Base-by-base conservation (phyloP, 2,113 vertebrate genomes). In the Colinus virginianus region DNA sequence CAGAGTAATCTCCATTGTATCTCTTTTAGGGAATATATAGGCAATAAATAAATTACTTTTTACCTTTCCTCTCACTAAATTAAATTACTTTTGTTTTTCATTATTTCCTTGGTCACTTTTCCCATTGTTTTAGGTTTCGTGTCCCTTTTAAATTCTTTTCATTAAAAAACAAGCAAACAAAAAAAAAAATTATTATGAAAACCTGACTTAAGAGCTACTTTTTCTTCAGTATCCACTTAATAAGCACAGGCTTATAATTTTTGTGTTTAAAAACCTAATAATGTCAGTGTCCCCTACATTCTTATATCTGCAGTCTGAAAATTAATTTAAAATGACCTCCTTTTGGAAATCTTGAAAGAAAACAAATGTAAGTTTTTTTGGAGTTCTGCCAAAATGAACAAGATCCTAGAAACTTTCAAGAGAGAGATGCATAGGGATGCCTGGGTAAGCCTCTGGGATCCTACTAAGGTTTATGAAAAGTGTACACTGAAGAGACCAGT, bases 391-490 rank as follows among this genome's bases (percentile, higher is more conserved):
- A 77, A 90, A 88, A 58, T 3, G 1, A 28, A 66, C 26, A 82
- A 15, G 13, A 46, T 43, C n/a, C 61, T 77, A 40, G 48, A 88
- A 68, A 16, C 18, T 84, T 93, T 74, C 40, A 55, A 42, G 8
- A 8, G 17, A 56, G 8, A 4, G 45, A 82, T 48, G 28, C 22
- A 13, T 30, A 64, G 34, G 38, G 17, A 68, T 56, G 9, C 16
- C 18, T 51, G 15, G 4, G 36, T 77, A 80, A 77, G 23, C 11
- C 16, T n/a, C 42, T 75, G 11, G 18, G 26, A 45, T 49, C 68
- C 34, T 36, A n/a, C 4, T 6, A 49, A 59, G 26, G 2, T 76
- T 69, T 49, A 32, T 0, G 0, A 58, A 84, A 80, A 18, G 0
- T 11, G n/a, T 3, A 8, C 66, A 18, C 38, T 68, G 63, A 61